Conservation (phyloP, 1,140 invertebrate species). For the Pinna nobilis region DNA sequence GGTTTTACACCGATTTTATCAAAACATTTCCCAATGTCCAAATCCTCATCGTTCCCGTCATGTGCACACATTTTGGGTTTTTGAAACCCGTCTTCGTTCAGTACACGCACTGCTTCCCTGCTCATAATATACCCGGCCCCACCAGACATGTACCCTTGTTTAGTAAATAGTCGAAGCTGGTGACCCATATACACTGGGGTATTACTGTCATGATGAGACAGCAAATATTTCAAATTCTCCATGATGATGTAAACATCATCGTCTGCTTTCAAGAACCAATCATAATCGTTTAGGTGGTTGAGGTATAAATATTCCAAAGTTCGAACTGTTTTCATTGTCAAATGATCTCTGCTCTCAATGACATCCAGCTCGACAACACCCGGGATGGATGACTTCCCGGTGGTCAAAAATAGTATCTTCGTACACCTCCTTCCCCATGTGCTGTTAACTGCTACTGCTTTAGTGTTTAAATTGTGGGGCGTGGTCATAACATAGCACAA, state of each 20-base stretch:
- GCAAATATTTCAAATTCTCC: slow-evolving; percentile 72
- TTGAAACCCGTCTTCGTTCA: slow-evolving; percentile 76
- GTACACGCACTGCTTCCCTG: slow-evolving; percentile 38
- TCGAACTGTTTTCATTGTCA: slow-evolving; percentile 46
- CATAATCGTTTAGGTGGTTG: slow-evolving; percentile 77
- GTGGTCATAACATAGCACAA: slow-evolving; percentile 97
- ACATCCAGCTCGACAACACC: slow-evolving; percentile 40
- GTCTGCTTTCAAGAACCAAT: slow-evolving; percentile 97
- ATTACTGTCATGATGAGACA: slow-evolving; percentile 51
- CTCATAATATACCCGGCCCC: slow-evolving; percentile 88
- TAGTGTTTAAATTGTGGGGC: slow-evolving; percentile 90
- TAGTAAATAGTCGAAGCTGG: slow-evolving; percentile 57
- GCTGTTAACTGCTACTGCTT: slow-evolving; percentile 92
- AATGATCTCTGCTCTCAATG: slow-evolving; percentile 41
- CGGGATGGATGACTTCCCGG: slow-evolving; percentile 55
- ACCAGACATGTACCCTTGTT: slow-evolving; percentile 61
- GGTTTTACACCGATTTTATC: slow-evolving; percentile 89
- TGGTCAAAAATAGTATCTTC: slow-evolving; percentile 82
- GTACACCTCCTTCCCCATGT: slow-evolving; percentile 97
- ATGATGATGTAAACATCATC: slow-evolving; percentile 88
- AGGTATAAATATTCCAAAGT: slow-evolving; percentile 79
- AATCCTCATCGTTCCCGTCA: slow-evolving; percentile 89
- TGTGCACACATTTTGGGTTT: slow-evolving; percentile 75
- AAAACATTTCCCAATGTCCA: slow-evolving; percentile 94
- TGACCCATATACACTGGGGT: slow-evolving; percentile 64